Conservation (phyloP, 1,140 invertebrate genomes). For the Berghia stephanieae region DNA sequence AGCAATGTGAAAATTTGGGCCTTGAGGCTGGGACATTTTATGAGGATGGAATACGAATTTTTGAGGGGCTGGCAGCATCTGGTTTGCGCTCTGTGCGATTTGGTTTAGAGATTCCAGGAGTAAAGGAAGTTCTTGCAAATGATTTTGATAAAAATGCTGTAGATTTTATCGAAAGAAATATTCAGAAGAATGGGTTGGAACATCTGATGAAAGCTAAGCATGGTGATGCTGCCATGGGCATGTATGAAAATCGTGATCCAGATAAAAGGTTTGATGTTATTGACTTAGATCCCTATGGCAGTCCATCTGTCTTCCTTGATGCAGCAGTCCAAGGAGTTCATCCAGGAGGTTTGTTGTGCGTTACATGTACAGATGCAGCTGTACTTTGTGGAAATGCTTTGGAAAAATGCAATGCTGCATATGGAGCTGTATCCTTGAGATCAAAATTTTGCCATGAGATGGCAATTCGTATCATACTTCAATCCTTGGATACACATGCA, state of each 20-base stretch:
- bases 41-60: slow-evolving; percentile 69
- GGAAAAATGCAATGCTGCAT: slow-evolving; percentile 94
- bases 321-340: slow-evolving; percentile 78
- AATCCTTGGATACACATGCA: slow-evolving; percentile 89
- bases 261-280: slow-evolving; percentile 86
- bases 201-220: slow-evolving; percentile 75
- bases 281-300: slow-evolving; percentile 98
- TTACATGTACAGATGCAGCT: slow-evolving; percentile 98
- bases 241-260: slow-evolving; percentile 74
- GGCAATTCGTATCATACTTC: slow-evolving; percentile 90
- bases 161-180: slow-evolving; percentile 84
- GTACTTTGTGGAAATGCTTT: slow-evolving; percentile 94
- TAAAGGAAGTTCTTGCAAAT: slow-evolving; percentile 90
- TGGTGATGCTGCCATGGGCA: slow-evolving; percentile 63
- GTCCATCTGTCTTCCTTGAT: slow-evolving; percentile 92
- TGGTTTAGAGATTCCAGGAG: slow-evolving; percentile 88
- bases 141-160: slow-evolving; percentile 91
- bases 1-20: neutral
- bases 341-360: slow-evolving; percentile 76
- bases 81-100: slow-evolving; percentile 95
- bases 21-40: slow-evolving; percentile 37
- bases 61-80: slow-evolving; percentile 95
- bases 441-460: slow-evolving; percentile 95
- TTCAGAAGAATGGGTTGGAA: slow-evolving; percentile 80
- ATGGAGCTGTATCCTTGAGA: slow-evolving; percentile 88